Evolutionary conservation across 2,113 vertebrate genomes (phyloP).

Genomic region (Aegotheles bennettii): DNA sequence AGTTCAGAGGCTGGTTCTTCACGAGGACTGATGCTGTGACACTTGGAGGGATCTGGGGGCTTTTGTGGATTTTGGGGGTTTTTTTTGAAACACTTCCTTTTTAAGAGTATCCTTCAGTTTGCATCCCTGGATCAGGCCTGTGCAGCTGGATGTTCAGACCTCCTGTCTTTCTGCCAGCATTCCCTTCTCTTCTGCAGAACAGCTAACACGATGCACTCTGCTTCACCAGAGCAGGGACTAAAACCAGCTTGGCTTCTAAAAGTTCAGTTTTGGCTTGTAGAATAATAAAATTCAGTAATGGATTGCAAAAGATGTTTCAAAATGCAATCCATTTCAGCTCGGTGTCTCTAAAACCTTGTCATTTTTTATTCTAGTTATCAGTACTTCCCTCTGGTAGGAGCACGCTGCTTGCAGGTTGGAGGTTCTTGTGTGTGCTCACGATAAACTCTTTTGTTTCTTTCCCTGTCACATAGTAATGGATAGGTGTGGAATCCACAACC

Average conservation of each 20-base stretch:
- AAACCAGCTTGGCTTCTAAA: background rate
- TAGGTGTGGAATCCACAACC: background rate
- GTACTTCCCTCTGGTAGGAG: accelerated
- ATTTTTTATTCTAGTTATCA: background rate
- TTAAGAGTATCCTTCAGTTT: background rate
- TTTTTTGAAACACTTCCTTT: background rate
- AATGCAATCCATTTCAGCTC: background rate
- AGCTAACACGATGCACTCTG: accelerated
- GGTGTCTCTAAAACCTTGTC: background rate
- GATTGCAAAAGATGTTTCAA: background rate
- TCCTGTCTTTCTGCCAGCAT: background rate
- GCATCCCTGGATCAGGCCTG: background rate
- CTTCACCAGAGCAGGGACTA: background rate
- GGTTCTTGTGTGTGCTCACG: background rate
- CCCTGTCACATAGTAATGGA: background rate
- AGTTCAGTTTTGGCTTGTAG: background rate
- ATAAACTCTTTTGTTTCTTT: background rate
- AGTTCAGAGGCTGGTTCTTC: background rate
- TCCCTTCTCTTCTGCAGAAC: background rate
- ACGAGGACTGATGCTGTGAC: background rate
- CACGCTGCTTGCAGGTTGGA: background rate
- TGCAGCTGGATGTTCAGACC: background rate
- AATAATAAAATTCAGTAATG: background rate
- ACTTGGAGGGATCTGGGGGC: background rate
- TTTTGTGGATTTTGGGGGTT: background rate